Percentiles rank a stretch among this genome's conserved stretches.
Evolutionary conservation across 2,113 vertebrate species (phyloP).

Genomic region (Eubucco bourcierii): DNA sequence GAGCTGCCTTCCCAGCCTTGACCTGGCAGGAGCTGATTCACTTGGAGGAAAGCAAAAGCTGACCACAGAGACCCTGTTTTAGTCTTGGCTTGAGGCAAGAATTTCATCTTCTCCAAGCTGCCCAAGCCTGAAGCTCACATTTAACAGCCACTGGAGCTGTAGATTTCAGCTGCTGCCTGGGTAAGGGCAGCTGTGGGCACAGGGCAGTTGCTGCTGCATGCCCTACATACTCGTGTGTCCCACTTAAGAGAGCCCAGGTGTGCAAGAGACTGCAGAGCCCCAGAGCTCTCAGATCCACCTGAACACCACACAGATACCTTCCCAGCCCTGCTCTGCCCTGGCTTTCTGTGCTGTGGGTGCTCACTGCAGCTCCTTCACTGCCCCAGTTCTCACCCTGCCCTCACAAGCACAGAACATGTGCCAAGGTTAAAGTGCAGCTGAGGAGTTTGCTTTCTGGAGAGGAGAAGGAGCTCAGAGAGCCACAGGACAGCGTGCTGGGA

Average conservation of each 20-base stretch:
- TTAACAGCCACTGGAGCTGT: background rate
- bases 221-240: background rate
- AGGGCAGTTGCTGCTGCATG: background rate
- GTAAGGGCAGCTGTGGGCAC: background rate
- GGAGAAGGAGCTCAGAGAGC: background rate
- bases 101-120: background rate
- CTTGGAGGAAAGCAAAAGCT: background rate
- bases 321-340: background rate
- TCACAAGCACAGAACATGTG: conserved; percentile 16
- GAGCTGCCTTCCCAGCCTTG: background rate
- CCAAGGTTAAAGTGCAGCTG: conserved; percentile 8
- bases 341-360: accelerated
- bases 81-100: background rate
- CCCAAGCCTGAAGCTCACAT: background rate
- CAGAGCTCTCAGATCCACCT: background rate
- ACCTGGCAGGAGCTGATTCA: background rate
- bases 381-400: background rate
- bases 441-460: background rate
- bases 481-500: accelerated
- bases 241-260: conserved; percentile 26
- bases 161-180: background rate
- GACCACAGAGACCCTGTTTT: accelerated
- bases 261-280: background rate
- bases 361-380: background rate
- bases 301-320: background rate